phyloP scores from a whole-genome alignment of 2,113 vertebrate species.

The Gorsachius goisagi region DNA sequence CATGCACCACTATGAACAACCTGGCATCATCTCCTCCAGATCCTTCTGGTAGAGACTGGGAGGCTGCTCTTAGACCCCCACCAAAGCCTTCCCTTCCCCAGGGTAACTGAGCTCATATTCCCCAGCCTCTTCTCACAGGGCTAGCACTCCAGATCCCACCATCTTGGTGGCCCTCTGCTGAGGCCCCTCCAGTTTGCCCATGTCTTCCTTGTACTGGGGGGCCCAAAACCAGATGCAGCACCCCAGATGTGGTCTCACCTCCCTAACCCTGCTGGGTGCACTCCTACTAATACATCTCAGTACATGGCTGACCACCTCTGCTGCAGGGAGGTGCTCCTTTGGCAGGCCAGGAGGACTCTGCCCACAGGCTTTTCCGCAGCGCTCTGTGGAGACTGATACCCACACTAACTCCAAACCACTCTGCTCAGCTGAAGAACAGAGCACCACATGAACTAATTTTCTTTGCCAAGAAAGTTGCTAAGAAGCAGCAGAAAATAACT shows the following conservation, averaged over 20 bases:
- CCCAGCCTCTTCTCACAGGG: not conserved
- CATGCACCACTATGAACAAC: not conserved
- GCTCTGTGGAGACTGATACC: not conserved
- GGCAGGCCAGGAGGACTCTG: not conserved
- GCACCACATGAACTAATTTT: fast-evolving
- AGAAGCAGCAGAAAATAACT: not conserved
- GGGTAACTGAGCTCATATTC: not conserved
- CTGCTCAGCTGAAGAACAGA: not conserved
- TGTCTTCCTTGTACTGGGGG: no score
- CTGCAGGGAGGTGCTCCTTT: not conserved
- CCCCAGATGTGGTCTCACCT: no score
- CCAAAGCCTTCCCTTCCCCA: not conserved
- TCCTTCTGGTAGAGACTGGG: not conserved
- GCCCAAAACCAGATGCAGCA: not conserved
- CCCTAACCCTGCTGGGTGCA: fast-evolving
- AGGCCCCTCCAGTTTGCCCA: not conserved
- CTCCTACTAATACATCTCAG: not conserved
- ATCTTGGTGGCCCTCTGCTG: not conserved
- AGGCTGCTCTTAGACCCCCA: not conserved
- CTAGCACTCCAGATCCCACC: not conserved
- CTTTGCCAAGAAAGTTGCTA: not conserved
- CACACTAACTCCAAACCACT: not conserved
- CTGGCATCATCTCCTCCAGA: not conserved
- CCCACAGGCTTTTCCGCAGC: not conserved
- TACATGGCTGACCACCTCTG: not conserved